A percentile compares a stretch with the other conserved stretches of the same genome.
Conservation (phyloP, 2,888 invertebrate genomes). For the Apotomis capreana region DNA sequence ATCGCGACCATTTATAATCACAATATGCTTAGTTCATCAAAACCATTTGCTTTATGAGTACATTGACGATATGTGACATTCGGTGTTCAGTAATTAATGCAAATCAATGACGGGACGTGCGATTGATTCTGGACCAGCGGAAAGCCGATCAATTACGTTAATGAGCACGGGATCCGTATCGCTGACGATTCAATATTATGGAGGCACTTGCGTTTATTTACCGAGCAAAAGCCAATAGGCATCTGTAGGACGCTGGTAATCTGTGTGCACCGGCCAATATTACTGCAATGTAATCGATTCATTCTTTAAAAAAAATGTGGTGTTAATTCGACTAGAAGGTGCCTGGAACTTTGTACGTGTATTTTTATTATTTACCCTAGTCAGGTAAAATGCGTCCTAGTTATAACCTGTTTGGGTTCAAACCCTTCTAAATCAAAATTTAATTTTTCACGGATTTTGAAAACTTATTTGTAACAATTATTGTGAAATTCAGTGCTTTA, state of each 20-base stretch:
- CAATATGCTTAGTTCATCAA: slow-evolving; percentile 64
- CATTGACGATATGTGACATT: slow-evolving; percentile 73
- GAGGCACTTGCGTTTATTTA: slow-evolving; percentile 72
- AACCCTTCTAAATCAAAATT: too few species aligned
- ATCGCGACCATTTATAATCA: slow-evolving; percentile 49
- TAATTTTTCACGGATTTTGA: too few species aligned
- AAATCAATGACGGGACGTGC: slow-evolving; percentile 79
- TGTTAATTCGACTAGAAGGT: too few species aligned
- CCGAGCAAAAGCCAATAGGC: slow-evolving; percentile 56
- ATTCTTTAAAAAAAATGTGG: too few species aligned
- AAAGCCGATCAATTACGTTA: slow-evolving; percentile 82
- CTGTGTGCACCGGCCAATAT: slow-evolving; percentile 16
- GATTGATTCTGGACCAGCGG: slow-evolving; percentile 74
- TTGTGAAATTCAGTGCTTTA: too few species aligned
- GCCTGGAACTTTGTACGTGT: too few species aligned
- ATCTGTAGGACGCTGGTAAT: slow-evolving; percentile 38
- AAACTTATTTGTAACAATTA: too few species aligned
- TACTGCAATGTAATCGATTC: background rate
- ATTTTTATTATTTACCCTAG: too few species aligned
- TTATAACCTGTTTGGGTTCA: too few species aligned
- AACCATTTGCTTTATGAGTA: slow-evolving; percentile 68
- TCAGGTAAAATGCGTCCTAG: too few species aligned
- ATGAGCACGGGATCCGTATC: slow-evolving; percentile 78
- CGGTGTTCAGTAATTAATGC: slow-evolving; percentile 76
- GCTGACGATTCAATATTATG: slow-evolving; percentile 78